Evolutionary conservation across 2,888 invertebrate species (phyloP).

Genomic region (Andricus curvator): DNA sequence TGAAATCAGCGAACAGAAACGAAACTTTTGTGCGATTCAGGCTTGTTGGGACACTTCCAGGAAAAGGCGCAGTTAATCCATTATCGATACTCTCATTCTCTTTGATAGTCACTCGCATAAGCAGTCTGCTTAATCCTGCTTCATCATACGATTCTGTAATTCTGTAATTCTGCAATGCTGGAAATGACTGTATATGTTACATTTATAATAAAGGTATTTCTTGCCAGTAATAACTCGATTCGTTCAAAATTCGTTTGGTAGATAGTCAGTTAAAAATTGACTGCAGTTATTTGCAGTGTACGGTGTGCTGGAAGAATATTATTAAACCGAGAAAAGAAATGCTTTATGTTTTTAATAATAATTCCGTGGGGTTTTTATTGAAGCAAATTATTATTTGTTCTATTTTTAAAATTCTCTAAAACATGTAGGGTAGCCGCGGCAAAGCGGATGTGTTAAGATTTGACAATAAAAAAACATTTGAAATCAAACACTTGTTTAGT

Average conservation of each 20-base stretch:
- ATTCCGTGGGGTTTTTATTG: too few relatives aligned
- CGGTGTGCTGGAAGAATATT: not conserved
- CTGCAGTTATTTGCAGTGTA: not conserved
- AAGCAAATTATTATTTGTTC: too few relatives aligned
- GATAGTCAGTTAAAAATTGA: not conserved
- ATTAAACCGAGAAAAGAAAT: not conserved
- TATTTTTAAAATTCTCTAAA: too few relatives aligned
- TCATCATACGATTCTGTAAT: slow-evolving; percentile 20
- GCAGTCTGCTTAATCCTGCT: slow-evolving; percentile 25
- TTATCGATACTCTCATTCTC: slow-evolving; percentile 28
- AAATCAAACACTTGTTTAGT: too few relatives aligned
- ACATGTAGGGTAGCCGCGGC: too few relatives aligned
- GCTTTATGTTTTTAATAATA: too few relatives aligned
- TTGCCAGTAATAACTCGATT: not conserved
- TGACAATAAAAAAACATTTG: too few relatives aligned
- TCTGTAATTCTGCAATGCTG: slow-evolving; percentile 6
- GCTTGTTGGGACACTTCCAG: slow-evolving; percentile 30
- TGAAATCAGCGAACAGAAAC: slow-evolving; percentile 23
- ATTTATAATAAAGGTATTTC: not conserved
- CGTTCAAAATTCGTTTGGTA: not conserved
- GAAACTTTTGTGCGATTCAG: slow-evolving; percentile 25
- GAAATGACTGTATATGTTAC: not conserved
- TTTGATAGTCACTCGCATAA: slow-evolving; percentile 7
- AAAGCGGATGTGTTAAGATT: too few relatives aligned
- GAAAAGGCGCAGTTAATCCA: slow-evolving; percentile 40